Base-by-base conservation (phyloP, 2,888 invertebrate species). In the Periphyllus acericola region DNA sequence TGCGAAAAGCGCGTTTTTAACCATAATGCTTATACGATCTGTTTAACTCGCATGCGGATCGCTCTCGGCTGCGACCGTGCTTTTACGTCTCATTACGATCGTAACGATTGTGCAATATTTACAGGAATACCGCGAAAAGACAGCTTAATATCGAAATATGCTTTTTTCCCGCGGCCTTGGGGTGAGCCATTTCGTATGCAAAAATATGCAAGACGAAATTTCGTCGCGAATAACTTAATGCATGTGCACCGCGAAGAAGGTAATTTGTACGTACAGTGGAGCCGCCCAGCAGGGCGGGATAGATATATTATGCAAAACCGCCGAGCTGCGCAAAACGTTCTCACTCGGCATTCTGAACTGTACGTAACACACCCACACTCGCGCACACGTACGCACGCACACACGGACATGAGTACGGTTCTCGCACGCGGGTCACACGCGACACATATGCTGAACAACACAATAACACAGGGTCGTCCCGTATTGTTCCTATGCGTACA, bases 251-350 rank as follows among this genome's bases (percentile, higher is more conserved):
- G 40, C 5, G 81, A 32, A 81, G 25, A 25, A 21, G 32, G 32
- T 82, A 82, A 82, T 82, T 82, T 82, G 82, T 46, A 46, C 46
- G 46, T 46, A 46, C 46, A 46, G 29, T 17, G 71, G 36, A 80
- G 29, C 36, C 80, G 19, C 66, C 66, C 66, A 40, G 40, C 29
- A 66, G 32, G n/a, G 71, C 14, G 60, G 32, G 40, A 75, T 71
- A 68, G 40, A 85, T 32, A 72, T 46, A 52, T 46, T 85, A 85
- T 71, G 78, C 66, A 71, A 85, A 85, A 78, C 46, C 32, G 34
- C 46, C 34, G 71, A 82, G 76, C 36, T 25, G 25, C 75, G 36
- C 83, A 14, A 36, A 75, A 78, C 29, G 11, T 83, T 75, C 74
- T 60, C 74, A 75, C 34, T 75, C 72, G 34, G 21, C 1, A 5